Percentiles rank a stretch among this genome's conserved stretches.
Evolutionary conservation across 2,888 invertebrate genomes (phyloP).

Genomic region (Ctena decussata): DNA sequence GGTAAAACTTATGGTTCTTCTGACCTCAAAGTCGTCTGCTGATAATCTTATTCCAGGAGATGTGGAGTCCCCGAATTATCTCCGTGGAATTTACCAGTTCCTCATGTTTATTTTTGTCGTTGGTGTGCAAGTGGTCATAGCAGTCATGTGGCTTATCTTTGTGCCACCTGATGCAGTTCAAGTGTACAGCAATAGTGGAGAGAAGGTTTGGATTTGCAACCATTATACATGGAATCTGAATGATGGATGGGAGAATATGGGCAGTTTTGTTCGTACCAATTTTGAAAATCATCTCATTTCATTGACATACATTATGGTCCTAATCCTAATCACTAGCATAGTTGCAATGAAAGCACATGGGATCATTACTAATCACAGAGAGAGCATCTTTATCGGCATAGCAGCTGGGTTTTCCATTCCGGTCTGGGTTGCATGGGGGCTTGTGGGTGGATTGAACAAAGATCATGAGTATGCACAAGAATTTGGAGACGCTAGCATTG

Average conservation of each 20-base stretch:
- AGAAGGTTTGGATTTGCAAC: slow-evolving; percentile 84
- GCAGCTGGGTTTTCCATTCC: slow-evolving; percentile 95
- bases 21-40: slow-evolving; percentile 93
- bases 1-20: slow-evolving; percentile 97
- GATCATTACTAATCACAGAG: slow-evolving; percentile 97
- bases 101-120: slow-evolving; percentile 96
- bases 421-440: slow-evolving; percentile 88
- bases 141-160: slow-evolving; percentile 86
- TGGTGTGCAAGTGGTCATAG: slow-evolving; percentile 90
- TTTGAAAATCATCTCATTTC: slow-evolving; percentile 90
- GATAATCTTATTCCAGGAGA: slow-evolving; percentile 76
- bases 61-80: slow-evolving; percentile 90
- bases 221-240: slow-evolving; percentile 81
- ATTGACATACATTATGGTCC: slow-evolving; percentile 93
- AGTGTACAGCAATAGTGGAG: slow-evolving; percentile 72
- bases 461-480: slow-evolving; percentile 77
- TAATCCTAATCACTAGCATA: slow-evolving; percentile 94
- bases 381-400: slow-evolving; percentile 96
- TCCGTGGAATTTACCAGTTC: slow-evolving; percentile 96
- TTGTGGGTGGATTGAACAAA: slow-evolving; percentile 90
- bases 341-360: slow-evolving; percentile 92
- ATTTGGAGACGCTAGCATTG: slow-evolving; percentile 91
- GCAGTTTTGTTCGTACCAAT: slow-evolving; percentile 77
- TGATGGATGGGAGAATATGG: slow-evolving; percentile 71
- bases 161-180: slow-evolving; percentile 84